These are phyloP conservation scores for Ruditapes philippinarum DNA, from an alignment of 1,140 invertebrate genomes.

Conservation along the genomic window DNA sequence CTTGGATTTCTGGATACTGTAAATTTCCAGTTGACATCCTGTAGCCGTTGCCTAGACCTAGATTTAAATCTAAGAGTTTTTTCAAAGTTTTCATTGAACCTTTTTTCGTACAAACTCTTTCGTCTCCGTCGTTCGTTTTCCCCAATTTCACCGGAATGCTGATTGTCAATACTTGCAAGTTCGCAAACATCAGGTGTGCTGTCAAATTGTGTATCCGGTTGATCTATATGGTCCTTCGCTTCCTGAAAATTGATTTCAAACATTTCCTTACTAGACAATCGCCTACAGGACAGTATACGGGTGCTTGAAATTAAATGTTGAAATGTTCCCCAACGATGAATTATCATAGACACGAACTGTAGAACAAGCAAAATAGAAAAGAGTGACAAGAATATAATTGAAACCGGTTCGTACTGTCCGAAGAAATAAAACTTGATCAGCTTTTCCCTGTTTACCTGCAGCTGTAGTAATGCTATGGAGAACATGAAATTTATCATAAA, in stretches of 20 bases:
- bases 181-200: not conserved
- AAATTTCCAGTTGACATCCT: not conserved
- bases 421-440: conserved; percentile 56
- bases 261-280: not conserved
- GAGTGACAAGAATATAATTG: conserved; percentile 81
- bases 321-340: conserved; percentile 95
- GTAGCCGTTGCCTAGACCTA: not conserved
- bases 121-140: not conserved
- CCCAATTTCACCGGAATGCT: not conserved
- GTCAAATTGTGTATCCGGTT: not conserved
- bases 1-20: not conserved
- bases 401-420: conserved; percentile 59
- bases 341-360: conserved; percentile 87
- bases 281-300: not conserved
- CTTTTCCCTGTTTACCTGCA: conserved; percentile 64
- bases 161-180: not conserved
- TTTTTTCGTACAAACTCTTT: not conserved
- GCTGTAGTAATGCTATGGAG: conserved; percentile 81
- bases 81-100: conserved; percentile 16
- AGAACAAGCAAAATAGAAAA: conserved; percentile 85
- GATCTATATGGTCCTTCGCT: not conserved
- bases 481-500: conserved; percentile 82
- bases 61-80: not conserved
- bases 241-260: conserved; percentile 11
- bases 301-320: conserved; percentile 99